Evolutionary conservation across 2,888 invertebrate genomes (phyloP).

Genomic region (Protophormia terraenovae): DNA sequence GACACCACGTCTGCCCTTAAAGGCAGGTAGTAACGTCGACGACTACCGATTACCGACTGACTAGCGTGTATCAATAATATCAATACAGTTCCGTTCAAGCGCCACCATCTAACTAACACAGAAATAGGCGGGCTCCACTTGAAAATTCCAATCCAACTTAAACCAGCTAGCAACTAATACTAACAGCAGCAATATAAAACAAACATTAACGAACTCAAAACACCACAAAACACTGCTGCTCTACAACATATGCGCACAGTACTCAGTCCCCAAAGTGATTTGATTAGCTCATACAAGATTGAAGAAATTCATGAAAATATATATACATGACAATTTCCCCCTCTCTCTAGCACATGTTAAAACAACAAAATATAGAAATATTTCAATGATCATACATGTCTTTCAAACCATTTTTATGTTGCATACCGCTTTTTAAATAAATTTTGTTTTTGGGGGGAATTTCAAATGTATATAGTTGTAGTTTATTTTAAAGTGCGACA

Average conservation of each 20-base stretch:
- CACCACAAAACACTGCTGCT: neutral
- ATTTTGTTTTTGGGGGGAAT: neutral
- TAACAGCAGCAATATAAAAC: neutral
- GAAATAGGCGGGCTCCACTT: slow-evolving; percentile 69
- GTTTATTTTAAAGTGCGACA: neutral
- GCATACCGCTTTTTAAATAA: too few relatives aligned
- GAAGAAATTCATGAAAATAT: neutral
- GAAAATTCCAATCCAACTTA: slow-evolving; percentile 57
- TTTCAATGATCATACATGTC: too few relatives aligned
- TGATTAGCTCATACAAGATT: neutral
- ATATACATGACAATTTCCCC: neutral
- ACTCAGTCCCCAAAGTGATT: neutral
- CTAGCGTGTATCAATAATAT: slow-evolving; percentile 24
- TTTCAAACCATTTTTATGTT: neutral
- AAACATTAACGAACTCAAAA: neutral
- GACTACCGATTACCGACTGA: slow-evolving; percentile 43
- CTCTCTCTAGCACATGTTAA: neutral
- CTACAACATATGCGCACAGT: slow-evolving; percentile 23
- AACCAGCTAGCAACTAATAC: slow-evolving; percentile 32
- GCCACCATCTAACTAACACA: slow-evolving; percentile 70
- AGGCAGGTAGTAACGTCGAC: slow-evolving; percentile 26
- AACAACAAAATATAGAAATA: neutral
- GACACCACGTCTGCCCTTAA: neutral
- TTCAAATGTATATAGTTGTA: neutral
- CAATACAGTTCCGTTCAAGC: slow-evolving; percentile 66